These are phyloP conservation scores for Orchesella flavescens DNA, from an alignment of 2,888 invertebrate genomes.

Conservation along the genomic window DNA sequence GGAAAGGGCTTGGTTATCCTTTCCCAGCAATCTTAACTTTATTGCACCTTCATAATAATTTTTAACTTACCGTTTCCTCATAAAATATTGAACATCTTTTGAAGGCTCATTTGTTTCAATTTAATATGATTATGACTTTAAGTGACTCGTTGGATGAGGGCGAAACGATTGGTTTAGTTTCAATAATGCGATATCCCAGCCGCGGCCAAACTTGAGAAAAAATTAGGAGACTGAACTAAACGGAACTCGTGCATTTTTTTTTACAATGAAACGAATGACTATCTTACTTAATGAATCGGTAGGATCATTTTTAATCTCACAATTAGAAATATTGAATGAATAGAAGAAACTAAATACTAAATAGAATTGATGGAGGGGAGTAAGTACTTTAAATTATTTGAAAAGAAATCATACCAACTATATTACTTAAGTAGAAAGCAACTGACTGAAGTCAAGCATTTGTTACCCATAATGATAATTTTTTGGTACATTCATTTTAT, in stretches of 20 bases:
- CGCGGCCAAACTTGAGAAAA: not conserved
- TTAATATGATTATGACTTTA: slow-evolving; percentile 46
- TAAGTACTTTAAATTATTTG: no score
- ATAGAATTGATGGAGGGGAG: no score
- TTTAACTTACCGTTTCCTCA: slow-evolving; percentile 13
- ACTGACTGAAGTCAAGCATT: no score
- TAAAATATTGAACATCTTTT: slow-evolving; percentile 41
- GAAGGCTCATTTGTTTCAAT: slow-evolving; percentile 40
- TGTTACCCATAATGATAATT: no score
- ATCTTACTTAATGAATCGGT: no score
- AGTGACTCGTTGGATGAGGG: slow-evolving; percentile 44
- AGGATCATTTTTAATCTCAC: no score
- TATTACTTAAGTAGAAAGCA: no score
- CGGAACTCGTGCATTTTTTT: no score
- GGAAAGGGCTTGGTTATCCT: slow-evolving; percentile 47
- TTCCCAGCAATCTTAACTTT: not conserved
- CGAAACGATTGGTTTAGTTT: not conserved
- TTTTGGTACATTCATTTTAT: not conserved
- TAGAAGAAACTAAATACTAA: no score
- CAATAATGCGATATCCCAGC: not conserved
- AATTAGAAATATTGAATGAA: no score
- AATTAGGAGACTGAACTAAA: not conserved
- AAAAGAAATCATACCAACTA: not conserved
- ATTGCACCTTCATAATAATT: not conserved
- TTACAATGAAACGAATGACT: no score